A percentile compares a stretch with the other conserved stretches of the same genome.
phyloP scores from a whole-genome alignment of 1,140 invertebrate genomes.

The Apis laboriosa region DNA sequence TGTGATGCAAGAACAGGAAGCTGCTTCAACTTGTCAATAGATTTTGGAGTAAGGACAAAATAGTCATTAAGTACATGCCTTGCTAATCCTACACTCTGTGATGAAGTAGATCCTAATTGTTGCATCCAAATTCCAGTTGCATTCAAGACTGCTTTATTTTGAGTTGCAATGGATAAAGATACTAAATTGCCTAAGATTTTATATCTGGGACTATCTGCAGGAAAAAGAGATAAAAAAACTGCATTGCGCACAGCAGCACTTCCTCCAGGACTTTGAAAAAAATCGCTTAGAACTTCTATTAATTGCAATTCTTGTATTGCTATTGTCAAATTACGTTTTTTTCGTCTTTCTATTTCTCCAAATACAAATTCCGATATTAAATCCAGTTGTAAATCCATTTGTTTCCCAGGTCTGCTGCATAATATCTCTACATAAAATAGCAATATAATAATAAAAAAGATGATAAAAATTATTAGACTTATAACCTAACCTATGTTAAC shows the following conservation, averaged over 20 bases:
- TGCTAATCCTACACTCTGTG: conserved; percentile 86
- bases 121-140: conserved; percentile 93
- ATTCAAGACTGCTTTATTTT: conserved; percentile 86
- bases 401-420: conserved; percentile 80
- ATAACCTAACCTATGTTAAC: conserved; percentile 42
- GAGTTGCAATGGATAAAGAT: conserved; percentile 88
- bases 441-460: neutral
- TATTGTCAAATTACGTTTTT: conserved; percentile 80
- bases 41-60: conserved; percentile 86
- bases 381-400: conserved; percentile 86
- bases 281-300: conserved; percentile 88
- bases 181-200: conserved; percentile 89
- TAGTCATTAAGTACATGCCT: conserved; percentile 90
- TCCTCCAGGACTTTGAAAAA: conserved; percentile 84
- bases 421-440: conserved; percentile 76
- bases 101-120: conserved; percentile 89
- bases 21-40: conserved; percentile 84
- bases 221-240: conserved; percentile 89
- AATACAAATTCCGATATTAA: conserved; percentile 92
- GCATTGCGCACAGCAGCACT: conserved; percentile 89
- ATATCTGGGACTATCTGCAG: conserved; percentile 84
- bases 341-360: conserved; percentile 86
- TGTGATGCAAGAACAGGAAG: conserved; percentile 87
- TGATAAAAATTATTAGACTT: neutral
- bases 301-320: conserved; percentile 89